Percentiles rank a stretch among this genome's conserved stretches.
phyloP scores from a whole-genome alignment of 2,113 vertebrate species.

The Oreocharis arfaki region DNA sequence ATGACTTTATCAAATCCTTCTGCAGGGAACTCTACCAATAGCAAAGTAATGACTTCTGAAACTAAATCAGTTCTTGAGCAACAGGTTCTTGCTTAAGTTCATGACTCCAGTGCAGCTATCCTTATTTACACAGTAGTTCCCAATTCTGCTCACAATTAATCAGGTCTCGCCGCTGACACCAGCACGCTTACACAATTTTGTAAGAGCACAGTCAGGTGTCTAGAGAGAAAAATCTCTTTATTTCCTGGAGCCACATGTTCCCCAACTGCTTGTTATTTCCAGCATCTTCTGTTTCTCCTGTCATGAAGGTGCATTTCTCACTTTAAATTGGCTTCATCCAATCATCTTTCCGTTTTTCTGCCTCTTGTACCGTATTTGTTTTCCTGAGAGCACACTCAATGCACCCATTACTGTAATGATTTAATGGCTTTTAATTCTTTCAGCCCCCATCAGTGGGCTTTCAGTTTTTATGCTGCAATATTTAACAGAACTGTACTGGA shows the following conservation, averaged over 20 bases:
- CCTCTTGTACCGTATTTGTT: neutral
- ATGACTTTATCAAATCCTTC: conserved; percentile 2
- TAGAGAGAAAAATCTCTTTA: neutral
- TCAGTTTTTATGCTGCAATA: neutral
- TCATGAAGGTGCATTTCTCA: neutral
- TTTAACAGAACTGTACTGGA: neutral
- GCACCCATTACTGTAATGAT: neutral
- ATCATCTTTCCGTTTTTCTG: neutral
- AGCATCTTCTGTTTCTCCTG: conserved; percentile 4
- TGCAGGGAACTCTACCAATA: neutral
- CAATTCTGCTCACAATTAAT: conserved; percentile 14
- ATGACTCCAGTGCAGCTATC: neutral
- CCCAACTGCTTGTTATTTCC: neutral
- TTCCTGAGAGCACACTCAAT: neutral
- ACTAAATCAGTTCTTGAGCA: neutral
- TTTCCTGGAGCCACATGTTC: neutral
- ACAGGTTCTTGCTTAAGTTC: neutral
- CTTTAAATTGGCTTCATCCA: conserved; percentile 10
- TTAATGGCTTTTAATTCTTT: neutral
- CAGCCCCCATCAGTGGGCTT: neutral
- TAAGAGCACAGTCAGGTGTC: neutral
- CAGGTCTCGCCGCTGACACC: neutral
- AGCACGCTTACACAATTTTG: neutral
- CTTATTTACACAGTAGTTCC: conserved; percentile 12
- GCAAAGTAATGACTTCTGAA: conserved; percentile 13